Conservation (phyloP, 2,888 invertebrate genomes). For the Drosophila algonquin region DNA sequence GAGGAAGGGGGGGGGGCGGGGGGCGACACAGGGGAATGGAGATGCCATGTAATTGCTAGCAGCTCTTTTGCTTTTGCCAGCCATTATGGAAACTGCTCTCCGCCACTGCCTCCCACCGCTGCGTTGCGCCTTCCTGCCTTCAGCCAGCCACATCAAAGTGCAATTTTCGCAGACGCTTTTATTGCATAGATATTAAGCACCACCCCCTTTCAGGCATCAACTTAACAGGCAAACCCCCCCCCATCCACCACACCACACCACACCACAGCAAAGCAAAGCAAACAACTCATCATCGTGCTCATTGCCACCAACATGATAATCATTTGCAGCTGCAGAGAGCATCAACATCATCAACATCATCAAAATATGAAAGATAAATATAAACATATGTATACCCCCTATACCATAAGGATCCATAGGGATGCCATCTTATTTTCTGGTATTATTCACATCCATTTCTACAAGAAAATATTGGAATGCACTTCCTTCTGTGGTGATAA, state of each 20-base stretch:
- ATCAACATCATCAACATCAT: no score
- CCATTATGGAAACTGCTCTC: background rate
- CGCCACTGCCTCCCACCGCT: background rate
- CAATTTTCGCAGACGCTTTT: constrained; percentile 64
- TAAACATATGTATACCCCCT: no score
- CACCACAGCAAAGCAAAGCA: background rate
- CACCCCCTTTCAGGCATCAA: constrained; percentile 14
- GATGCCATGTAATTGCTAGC: constrained; percentile 39
- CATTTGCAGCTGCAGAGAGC: no score
- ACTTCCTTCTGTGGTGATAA: background rate
- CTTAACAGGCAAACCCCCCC: background rate
- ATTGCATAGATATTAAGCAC: constrained; percentile 71
- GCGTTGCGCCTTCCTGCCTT: background rate
- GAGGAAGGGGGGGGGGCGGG: no score
- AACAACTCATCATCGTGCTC: constrained; percentile 15
- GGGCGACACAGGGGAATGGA: constrained; percentile 9
- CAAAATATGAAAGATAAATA: no score
- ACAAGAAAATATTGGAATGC: no score
- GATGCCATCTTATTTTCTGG: no score
- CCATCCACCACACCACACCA: background rate
- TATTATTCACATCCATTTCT: no score
- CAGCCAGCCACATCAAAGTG: constrained; percentile 62
- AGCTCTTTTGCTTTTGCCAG: constrained; percentile 15
- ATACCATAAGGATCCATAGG: no score
- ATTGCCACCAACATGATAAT: constrained; percentile 11